A percentile compares a stretch with the other conserved stretches of the same genome.
These are phyloP conservation scores for Fistularia tabacaria DNA, from an alignment of 2,797 vertebrate species.

Conservation along the genomic window DNA sequence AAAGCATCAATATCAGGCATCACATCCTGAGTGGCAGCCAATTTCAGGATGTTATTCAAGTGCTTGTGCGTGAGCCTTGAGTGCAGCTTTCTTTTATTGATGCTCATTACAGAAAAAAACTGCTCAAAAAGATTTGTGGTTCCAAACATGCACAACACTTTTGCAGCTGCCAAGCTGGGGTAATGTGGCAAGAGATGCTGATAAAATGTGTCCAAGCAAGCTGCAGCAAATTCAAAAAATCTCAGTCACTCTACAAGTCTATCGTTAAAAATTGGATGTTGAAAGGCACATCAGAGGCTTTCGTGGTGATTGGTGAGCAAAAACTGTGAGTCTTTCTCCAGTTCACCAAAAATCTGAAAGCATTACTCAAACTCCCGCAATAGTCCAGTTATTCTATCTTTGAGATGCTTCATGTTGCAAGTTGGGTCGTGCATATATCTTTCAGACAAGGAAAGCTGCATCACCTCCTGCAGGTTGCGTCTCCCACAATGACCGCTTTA, in stretches of 20 bases:
- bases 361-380: conserved; percentile 4
- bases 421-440: no score
- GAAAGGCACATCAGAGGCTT: conserved; percentile 6
- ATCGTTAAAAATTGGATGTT: conserved; percentile 37
- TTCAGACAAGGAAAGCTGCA: conserved; percentile 2
- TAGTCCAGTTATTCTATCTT: conserved; percentile 5
- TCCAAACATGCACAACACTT: neutral
- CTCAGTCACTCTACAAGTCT: conserved; percentile 26
- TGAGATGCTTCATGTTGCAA: neutral
- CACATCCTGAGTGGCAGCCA: conserved; percentile 5
- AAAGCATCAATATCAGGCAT: no score
- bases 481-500: neutral
- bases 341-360: conserved; percentile 8
- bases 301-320: conserved; percentile 2
- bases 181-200: neutral
- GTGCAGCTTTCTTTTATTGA: conserved; percentile 1
- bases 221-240: conserved; percentile 9
- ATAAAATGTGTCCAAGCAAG: conserved; percentile 10
- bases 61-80: conserved; percentile 11
- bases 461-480: neutral
- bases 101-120: no score
- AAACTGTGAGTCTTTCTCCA: conserved; percentile 3
- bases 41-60: conserved; percentile 9
- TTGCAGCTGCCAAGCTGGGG: conserved; percentile 4
- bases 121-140: no score